Conservation (phyloP, 2,888 invertebrate species). For the Nephrotoma guestfalica region DNA sequence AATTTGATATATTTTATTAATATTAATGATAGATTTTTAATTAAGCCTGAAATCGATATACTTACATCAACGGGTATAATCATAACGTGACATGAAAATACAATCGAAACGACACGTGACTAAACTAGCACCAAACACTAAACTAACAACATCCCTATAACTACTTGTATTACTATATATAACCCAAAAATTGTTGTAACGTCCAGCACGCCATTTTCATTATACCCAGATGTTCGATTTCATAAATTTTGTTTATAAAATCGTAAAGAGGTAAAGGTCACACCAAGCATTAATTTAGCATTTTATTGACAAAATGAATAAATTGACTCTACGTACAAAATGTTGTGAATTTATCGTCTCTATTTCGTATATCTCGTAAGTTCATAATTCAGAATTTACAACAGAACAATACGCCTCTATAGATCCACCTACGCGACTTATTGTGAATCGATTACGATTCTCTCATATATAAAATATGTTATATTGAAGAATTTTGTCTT, state of each 20-base stretch:
- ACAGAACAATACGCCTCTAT: background rate
- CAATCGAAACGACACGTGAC: no score
- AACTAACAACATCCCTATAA: no score
- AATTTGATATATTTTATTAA: no score
- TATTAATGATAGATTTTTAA: no score
- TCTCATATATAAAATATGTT: background rate
- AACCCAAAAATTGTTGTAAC: no score
- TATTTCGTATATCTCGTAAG: background rate
- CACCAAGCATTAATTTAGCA: background rate
- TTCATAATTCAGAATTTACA: background rate
- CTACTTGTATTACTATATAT: no score
- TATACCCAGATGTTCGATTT: background rate
- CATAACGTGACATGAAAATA: no score
- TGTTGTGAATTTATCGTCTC: background rate
- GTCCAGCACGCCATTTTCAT: background rate
- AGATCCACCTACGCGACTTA: background rate
- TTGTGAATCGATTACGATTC: background rate
- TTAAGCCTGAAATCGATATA: no score
- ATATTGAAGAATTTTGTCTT: background rate
- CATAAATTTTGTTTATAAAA: background rate
- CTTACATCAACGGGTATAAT: no score
- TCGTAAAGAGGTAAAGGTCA: background rate
- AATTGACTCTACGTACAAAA: background rate
- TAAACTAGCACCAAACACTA: no score
- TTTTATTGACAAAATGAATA: background rate